Evolutionary conservation across 1,140 invertebrate species (phyloP).

Genomic region (Papilio polytes): DNA sequence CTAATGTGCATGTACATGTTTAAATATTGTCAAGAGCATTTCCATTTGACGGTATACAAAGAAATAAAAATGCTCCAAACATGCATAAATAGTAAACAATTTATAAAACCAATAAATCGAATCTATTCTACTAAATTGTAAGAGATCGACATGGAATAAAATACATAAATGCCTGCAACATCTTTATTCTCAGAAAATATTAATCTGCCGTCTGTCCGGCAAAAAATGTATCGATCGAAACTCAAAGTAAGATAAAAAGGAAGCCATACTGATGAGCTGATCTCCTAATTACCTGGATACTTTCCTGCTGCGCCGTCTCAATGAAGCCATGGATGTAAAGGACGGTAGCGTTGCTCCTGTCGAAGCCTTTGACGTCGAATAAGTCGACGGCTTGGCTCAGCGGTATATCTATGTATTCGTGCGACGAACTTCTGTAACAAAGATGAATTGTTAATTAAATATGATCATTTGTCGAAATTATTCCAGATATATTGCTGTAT

Average conservation of each 20-base stretch:
- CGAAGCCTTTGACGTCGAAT: conserved; percentile 79
- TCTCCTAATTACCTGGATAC: conserved; percentile 78
- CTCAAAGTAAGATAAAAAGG: conserved; percentile 6
- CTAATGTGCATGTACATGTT: background rate
- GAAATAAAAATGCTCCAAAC: background rate
- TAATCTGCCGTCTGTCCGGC: background rate
- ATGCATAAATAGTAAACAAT: background rate
- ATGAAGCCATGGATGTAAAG: conserved; percentile 85
- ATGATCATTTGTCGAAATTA: background rate
- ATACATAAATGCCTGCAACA: too few relatives aligned
- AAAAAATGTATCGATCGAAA: background rate
- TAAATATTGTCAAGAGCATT: background rate
- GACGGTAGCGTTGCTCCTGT: conserved; percentile 81
- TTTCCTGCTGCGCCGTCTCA: conserved; percentile 84
- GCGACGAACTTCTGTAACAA: conserved; percentile 61
- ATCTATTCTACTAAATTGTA: too few relatives aligned
- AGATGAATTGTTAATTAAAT: conserved; percentile 19
- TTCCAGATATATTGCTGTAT: background rate
- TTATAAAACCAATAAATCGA: background rate
- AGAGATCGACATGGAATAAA: too few relatives aligned
- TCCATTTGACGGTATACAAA: background rate
- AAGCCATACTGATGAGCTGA: conserved; percentile 13
- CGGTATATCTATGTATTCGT: conserved; percentile 78
- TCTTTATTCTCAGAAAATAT: background rate
- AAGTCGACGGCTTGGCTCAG: conserved; percentile 67